These are phyloP conservation scores for Hydra vulgaris DNA, from an alignment of 30 jellyfish, hydroid and myxozoan species.

Conservation along the genomic window DNA sequence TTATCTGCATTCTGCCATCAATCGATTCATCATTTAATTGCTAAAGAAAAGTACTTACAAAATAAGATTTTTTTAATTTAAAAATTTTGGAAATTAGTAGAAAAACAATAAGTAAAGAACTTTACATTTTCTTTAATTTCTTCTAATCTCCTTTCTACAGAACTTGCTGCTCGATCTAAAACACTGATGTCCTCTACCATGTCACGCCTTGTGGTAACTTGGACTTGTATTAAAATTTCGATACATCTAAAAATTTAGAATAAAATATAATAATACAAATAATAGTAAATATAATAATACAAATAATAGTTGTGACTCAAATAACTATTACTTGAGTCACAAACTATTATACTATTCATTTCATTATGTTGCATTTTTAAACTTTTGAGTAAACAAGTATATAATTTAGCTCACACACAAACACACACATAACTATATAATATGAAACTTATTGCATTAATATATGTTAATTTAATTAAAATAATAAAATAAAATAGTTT, in stretches of 20 bases:
- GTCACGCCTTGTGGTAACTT: constrained; percentile 44
- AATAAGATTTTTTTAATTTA: neutral
- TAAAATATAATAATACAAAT: neutral
- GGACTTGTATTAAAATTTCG: constrained; percentile 57
- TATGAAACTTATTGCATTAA: too few relatives aligned
- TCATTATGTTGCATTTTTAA: too few relatives aligned
- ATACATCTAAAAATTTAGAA: constrained; percentile 60
- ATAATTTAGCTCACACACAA: too few relatives aligned
- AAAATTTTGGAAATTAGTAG: neutral
- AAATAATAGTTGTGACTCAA: too few relatives aligned
- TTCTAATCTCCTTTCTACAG: constrained; percentile 52
- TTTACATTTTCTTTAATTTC: constrained; percentile 21
- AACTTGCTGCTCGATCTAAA: constrained; percentile 40
- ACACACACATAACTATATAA: too few relatives aligned
- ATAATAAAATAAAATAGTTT: too few relatives aligned
- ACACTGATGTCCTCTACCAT: constrained; percentile 47
- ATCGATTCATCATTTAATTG: neutral
- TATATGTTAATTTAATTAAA: too few relatives aligned
- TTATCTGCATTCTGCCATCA: neutral
- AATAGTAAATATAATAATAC: neutral
- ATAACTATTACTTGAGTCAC: too few relatives aligned
- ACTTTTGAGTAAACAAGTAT: too few relatives aligned
- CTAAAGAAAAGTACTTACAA: neutral
- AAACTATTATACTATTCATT: too few relatives aligned
- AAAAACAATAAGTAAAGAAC: neutral